Evolutionary conservation across 2,113 vertebrate species (phyloP).

Genomic region (Empidonax alnorum): DNA sequence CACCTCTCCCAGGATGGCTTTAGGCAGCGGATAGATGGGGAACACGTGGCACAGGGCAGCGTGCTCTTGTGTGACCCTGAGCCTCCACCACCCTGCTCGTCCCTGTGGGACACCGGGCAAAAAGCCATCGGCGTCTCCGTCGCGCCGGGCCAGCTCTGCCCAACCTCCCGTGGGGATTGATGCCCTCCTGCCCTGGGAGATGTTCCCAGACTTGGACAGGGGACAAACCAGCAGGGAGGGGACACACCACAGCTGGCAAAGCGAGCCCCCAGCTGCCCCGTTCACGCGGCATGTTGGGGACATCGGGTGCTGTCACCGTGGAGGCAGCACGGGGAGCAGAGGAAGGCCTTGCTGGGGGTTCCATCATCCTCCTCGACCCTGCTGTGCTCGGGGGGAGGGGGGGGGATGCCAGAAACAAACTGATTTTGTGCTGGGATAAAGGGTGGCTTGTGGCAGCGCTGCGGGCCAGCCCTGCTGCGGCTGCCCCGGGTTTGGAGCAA

Average conservation of each 20-base stretch:
- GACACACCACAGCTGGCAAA: neutral
- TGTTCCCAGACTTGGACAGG: neutral
- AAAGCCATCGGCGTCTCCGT: neutral
- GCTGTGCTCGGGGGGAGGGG: too few species aligned
- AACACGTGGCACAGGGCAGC: neutral
- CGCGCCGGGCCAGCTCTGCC: rapidly evolving
- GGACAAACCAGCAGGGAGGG: neutral
- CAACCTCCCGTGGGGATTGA: rapidly evolving
- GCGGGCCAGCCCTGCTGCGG: neutral
- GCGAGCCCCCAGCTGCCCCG: rapidly evolving
- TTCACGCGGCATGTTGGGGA: rapidly evolving
- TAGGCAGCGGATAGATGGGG: neutral
- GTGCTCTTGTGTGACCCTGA: rapidly evolving
- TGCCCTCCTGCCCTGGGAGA: neutral
- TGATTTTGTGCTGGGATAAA: neutral
- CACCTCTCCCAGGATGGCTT: neutral
- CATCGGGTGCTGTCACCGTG: rapidly evolving
- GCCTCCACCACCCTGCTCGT: rapidly evolving
- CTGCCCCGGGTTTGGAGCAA: neutral
- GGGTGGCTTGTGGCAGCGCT: neutral
- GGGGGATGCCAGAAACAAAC: neutral
- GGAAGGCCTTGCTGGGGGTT: neutral
- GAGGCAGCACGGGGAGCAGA: neutral
- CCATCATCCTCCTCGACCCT: neutral
- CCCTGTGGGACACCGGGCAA: neutral